Percentiles rank a stretch among this genome's conserved stretches.
phyloP scores from a whole-genome alignment of 2,888 invertebrate genomes.

The Plagodis pulveraria region DNA sequence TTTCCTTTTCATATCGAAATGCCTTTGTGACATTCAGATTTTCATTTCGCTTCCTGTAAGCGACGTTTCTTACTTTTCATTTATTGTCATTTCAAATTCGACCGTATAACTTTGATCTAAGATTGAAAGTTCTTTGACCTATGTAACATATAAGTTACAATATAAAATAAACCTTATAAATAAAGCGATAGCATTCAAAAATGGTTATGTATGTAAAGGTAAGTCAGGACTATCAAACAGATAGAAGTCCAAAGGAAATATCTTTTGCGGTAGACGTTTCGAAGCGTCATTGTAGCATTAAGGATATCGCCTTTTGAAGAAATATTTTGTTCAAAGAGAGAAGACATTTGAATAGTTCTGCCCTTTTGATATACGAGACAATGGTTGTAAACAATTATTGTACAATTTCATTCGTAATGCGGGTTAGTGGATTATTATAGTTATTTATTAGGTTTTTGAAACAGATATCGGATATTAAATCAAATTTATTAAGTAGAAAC shows the following conservation, averaged over 20 bases:
- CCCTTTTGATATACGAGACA: constrained; percentile 13
- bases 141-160: background rate
- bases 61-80: constrained; percentile 6
- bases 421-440: no score
- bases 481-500: no score
- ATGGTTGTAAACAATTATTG: background rate
- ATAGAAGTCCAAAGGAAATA: constrained; percentile 5
- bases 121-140: background rate
- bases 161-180: background rate
- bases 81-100: background rate
- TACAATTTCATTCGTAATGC: no score
- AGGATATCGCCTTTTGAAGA: constrained; percentile 12
- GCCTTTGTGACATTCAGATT: constrained; percentile 27
- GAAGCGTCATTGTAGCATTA: constrained; percentile 5
- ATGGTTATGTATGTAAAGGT: background rate
- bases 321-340: constrained; percentile 17
- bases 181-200: background rate
- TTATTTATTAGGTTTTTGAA: no score
- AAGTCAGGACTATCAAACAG: constrained; percentile 14
- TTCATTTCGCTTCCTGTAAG: constrained; percentile 17
- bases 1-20: constrained; percentile 18
- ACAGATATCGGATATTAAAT: no score
- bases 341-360: constrained; percentile 20
- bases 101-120: background rate
- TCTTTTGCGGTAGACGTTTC: constrained; percentile 9